Evolutionary conservation across 2,888 invertebrate genomes (phyloP).

Genomic region (Amiota minor): DNA sequence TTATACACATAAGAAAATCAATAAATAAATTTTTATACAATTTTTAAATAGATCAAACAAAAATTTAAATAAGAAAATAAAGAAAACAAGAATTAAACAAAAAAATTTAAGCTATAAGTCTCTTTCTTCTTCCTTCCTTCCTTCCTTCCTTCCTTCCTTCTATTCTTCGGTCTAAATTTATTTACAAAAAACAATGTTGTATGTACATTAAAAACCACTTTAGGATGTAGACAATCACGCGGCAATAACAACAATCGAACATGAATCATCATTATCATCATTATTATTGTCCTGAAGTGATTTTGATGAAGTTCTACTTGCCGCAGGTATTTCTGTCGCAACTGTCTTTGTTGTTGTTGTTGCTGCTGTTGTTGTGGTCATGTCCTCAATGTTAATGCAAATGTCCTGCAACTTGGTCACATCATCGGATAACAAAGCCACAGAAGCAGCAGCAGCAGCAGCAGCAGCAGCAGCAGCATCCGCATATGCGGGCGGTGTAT

Average conservation of each 20-base stretch:
- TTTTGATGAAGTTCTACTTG: no score
- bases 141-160: no score
- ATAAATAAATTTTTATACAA: constrained; percentile 2
- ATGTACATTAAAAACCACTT: background rate
- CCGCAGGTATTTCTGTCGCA: no score
- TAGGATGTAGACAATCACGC: constrained; percentile 60
- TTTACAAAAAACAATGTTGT: constrained; percentile 19
- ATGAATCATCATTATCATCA: constrained; percentile 58
- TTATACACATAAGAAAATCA: background rate
- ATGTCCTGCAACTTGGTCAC: constrained; percentile 7
- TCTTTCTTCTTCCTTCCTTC: background rate
- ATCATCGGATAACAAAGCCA: background rate
- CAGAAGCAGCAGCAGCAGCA: constrained; percentile 1
- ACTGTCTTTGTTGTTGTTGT: no score
- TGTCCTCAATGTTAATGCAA: constrained; percentile 19
- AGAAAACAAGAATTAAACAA: background rate
- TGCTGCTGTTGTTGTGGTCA: constrained; percentile 28
- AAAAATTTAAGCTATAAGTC: constrained; percentile 25
- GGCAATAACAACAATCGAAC: constrained; percentile 61
- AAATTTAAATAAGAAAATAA: background rate
- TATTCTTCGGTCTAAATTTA: background rate
- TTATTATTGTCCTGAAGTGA: no score
- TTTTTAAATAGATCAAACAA: constrained; percentile 1
- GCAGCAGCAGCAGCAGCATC: constrained; percentile 35
- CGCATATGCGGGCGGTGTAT: constrained; percentile 44